Evolutionary conservation across 92 coral and sea anemone species (phyloP).

Genomic region (Virgularia gustaviana): DNA sequence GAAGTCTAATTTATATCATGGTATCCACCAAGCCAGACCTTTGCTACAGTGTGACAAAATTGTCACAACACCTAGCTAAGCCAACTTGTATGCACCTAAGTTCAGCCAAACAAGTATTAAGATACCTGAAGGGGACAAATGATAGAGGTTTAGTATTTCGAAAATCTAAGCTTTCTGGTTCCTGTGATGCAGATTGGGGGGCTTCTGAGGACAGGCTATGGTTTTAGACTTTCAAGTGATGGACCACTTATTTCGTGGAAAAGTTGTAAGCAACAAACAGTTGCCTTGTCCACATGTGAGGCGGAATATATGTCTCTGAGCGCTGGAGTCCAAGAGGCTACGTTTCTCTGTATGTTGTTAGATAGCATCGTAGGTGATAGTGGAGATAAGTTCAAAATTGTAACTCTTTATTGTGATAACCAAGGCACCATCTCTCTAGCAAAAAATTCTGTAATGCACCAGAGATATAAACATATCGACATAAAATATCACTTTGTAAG

Average conservation of each 20-base stretch:
- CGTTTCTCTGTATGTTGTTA: background rate
- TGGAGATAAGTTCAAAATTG: background rate
- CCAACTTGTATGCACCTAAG: conserved; percentile 24
- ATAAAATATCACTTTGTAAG: background rate
- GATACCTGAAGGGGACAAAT: conserved; percentile 44
- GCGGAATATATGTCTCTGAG: background rate
- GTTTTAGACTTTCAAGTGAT: background rate
- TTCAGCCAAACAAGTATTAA: conserved; percentile 42
- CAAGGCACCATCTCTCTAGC: conserved; percentile 10
- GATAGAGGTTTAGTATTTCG: conserved; percentile 32
- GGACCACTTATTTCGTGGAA: too few species aligned
- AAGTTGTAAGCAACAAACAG: too few species aligned
- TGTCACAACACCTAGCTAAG: conserved; percentile 27
- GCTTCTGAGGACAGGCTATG: conserved; percentile 17
- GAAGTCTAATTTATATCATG: conserved; percentile 29
- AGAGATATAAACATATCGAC: conserved; percentile 2
- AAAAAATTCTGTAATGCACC: background rate
- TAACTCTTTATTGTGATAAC: conserved; percentile 11
- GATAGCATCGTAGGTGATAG: background rate
- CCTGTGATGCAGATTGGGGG: conserved; percentile 40
- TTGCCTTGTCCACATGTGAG: too few species aligned
- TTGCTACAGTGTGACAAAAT: conserved; percentile 26
- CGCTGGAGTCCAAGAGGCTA: background rate
- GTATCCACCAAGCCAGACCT: conserved; percentile 22
- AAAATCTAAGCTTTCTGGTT: conserved; percentile 26